Evolutionary conservation across 2,888 invertebrate species (phyloP), one percentile per base, ranked within the genome.

Genomic region (Achlya flavicornis): DNA sequence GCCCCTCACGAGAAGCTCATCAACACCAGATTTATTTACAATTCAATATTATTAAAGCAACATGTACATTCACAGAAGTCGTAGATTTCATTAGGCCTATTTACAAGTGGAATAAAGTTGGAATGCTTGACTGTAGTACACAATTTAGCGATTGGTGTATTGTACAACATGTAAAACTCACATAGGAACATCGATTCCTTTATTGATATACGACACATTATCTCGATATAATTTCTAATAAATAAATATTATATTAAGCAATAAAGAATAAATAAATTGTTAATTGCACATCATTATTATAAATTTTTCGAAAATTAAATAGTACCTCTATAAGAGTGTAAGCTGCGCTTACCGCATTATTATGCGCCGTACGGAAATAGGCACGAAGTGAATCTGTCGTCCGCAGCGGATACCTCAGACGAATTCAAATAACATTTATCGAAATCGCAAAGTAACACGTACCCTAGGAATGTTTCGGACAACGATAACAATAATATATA

Each of bases 31-130:
- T 87, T 81, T 91, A 92, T 92, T 89, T 92, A 92, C 91, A 92
- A 83, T 89, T 86, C 82, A 84, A 83, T 83, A 85, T 84, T 86
- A 87, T 84, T 86, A 87, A 87, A 91, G 91, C 92, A 83, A 86
- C 82, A 89, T 89, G 88, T 90, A 90, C 90, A 90, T 87, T 85
- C 78, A 87, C 78, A 83, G 84, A 80, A 89, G 86, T 88, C 84
- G 81, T 86, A 89, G 85, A 90, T 84, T 89, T 81, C 83, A 85
- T 90, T 91, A 92, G 93, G 92, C 93, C 92, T 93, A 93, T 93
- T 89, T 93, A 93, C 93, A 93, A 89, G 87, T 92, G 93, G 93
- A 93, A 93, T 92, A 88, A 80, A 88, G 85, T 89, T 93, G 93
- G 93, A 93, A 93, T 93, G 93, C 91, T 90, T 91, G 81, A 85